Percentiles rank a stretch among this genome's conserved stretches.
Evolutionary conservation across 2,888 invertebrate genomes (phyloP).

Genomic region (Lasioglossum leucozonium): DNA sequence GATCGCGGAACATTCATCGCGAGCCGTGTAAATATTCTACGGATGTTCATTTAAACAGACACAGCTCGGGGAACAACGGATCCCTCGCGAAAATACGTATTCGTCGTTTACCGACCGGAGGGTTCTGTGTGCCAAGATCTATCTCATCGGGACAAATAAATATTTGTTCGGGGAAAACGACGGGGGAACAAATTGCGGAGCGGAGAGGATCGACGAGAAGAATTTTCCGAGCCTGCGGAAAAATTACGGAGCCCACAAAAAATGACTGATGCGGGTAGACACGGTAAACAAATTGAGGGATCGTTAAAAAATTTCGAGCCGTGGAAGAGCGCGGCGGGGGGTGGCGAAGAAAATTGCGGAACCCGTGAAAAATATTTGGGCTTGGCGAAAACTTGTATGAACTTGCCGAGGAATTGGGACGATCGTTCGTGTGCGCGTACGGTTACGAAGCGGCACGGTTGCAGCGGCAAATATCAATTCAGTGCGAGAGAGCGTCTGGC

Average conservation of each 20-base stretch:
- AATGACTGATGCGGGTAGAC: background rate
- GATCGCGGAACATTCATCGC: background rate
- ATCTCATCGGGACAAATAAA: slow-evolving; percentile 1
- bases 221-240: background rate
- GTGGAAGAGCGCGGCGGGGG: too few relatives aligned
- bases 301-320: background rate
- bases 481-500: background rate
- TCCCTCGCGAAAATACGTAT: background rate
- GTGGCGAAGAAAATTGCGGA: background rate
- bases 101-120: background rate
- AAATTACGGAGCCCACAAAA: background rate
- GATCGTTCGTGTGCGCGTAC: background rate
- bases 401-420: background rate
- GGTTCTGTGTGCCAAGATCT: background rate
- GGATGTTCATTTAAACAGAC: slow-evolving; percentile 24
- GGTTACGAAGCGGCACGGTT: background rate
- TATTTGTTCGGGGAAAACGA: background rate
- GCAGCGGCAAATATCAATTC: slow-evolving; percentile 1
- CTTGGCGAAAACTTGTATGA: background rate
- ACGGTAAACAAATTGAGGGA: background rate
- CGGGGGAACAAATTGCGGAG: background rate
- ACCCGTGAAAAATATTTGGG: background rate
- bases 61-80: slow-evolving; percentile 1
- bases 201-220: background rate
- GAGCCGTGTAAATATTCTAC: background rate